Evolutionary conservation across 2,113 vertebrate species (phyloP), one percentile per base, ranked within the genome.

Genomic region (Prolemur simus): DNA sequence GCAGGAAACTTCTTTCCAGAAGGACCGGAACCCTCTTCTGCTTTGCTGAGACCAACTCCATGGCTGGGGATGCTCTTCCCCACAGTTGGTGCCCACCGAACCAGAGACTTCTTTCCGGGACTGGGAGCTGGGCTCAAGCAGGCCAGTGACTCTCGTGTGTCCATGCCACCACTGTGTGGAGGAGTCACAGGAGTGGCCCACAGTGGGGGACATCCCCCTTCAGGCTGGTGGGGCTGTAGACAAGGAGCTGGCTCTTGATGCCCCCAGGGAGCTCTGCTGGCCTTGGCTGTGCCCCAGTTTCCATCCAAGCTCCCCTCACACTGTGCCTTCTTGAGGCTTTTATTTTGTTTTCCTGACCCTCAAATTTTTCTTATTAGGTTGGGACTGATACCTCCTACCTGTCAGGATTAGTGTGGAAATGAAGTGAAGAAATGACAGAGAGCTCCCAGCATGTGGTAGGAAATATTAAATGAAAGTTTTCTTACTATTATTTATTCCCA

Each of bases 81-180:
- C 20, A 18, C 3, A 29, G 9, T 32, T 11, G 0, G 21, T 17
- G 5, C 32, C 14, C 34, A n/a, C 13, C 29, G 42, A 88, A 52
- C 56, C 23, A 49, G n/a, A 11, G 4, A 21, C 15, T 81, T 27
- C 1, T 49, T 76, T 32, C 25, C 20, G 52, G 23, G 17, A 3
- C 5, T 18, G 9, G 1, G 3, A 15, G 12, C 8, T 77, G 20
- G 12, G 32, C 8, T 14, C 37, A 45, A 6, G 34, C 4, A 20
- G 18, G 4, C 17, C 23, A 49, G 23, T 12, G 23, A 60, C 23
- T 52, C 15, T 32, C 25, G 39, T 49, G 18, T 73, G 23, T 47
- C 69, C 39, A 0, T 1, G 25, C 14, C 8, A 10, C 37, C 32
- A 42, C 3, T 13, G 3, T 13, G 15, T 17, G 8, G 23, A 73